Conservation (phyloP, 2,113 vertebrate species). For the Isichthys henryi region DNA sequence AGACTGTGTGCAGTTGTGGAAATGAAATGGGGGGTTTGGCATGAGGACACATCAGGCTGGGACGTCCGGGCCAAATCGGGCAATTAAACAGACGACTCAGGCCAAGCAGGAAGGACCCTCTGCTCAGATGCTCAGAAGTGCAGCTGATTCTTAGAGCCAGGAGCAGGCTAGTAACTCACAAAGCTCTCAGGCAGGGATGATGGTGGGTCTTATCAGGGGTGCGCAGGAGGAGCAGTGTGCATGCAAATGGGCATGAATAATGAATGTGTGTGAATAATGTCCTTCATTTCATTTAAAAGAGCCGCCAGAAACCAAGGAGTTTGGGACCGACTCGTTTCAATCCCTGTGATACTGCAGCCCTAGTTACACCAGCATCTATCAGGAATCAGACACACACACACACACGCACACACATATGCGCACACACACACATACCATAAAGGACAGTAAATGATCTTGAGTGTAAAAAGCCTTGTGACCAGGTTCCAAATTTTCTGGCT, state of each 20-base stretch:
- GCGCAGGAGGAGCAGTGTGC: background rate
- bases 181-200: background rate
- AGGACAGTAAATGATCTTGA: background rate
- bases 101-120: background rate
- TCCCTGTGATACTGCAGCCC: background rate
- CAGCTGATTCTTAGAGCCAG: background rate
- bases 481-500: background rate
- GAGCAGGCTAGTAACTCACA: background rate
- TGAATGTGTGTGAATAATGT: constrained; percentile 2
- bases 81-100: background rate
- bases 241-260: constrained; percentile 4
- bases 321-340: background rate
- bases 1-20: background rate
- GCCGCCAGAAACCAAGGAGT: background rate
- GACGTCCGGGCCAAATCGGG: background rate
- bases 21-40: background rate
- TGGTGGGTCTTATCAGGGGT: background rate
- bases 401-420: background rate
- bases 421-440: background rate
- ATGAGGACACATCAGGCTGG: background rate
- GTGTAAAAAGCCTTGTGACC: background rate
- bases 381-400: background rate
- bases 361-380: background rate
- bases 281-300: background rate
- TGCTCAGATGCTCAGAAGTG: background rate